Evolutionary conservation across 2,113 vertebrate species (phyloP), one percentile per base, ranked within the genome.

Genomic region (Xenotilapia caudafasciata): DNA sequence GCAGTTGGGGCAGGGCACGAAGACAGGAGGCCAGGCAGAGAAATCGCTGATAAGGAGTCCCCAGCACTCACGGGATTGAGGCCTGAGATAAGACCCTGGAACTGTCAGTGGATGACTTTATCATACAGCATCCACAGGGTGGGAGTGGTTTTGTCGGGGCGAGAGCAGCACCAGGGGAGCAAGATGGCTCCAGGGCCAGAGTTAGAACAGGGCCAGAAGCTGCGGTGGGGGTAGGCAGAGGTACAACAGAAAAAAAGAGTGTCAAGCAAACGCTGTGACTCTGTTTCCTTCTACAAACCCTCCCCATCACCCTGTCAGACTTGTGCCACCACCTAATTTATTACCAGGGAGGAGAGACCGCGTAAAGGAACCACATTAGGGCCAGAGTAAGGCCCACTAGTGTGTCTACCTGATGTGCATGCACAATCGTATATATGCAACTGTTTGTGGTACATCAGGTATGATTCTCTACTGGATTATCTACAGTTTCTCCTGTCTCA

Each of bases 21-120:
- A 91, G 92, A 94, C 92, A 88, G 89, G 86, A 92, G 90, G 88
- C 81, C 86, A 87, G 87, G 94, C 93, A 86, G 88, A 93, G 86
- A 88, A 79, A 77, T 83, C 56, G 5, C 84, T 53, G 96, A 97
- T 97, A 97, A 96, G 94, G 70, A 94, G 92, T 93, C 92, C 94
- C 94, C 90, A 45, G 94, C 86, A 88, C 92, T 94, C 83, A 82
- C 65, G 54, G 92, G 93, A 95, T 91, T 87, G 92, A 91, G 92
- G 92, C 90, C 87, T 12, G 47, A 92, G 95, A 96, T 96, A 96
- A 96, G 77, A 88, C 90, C 89, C 82, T 49, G 9, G 83, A 92
- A 89, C 94, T 94, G 93, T 93, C 90, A 87, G 19, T 84, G 87
- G 93, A 96, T 91, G 92, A 92, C 96, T 96, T 97, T 96, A 97